A percentile compares a stretch with the other conserved stretches of the same genome.
Conservation (phyloP, 30 jellyfish, hydroid and myxozoan species). For the Haliclystus octoradiatus region DNA sequence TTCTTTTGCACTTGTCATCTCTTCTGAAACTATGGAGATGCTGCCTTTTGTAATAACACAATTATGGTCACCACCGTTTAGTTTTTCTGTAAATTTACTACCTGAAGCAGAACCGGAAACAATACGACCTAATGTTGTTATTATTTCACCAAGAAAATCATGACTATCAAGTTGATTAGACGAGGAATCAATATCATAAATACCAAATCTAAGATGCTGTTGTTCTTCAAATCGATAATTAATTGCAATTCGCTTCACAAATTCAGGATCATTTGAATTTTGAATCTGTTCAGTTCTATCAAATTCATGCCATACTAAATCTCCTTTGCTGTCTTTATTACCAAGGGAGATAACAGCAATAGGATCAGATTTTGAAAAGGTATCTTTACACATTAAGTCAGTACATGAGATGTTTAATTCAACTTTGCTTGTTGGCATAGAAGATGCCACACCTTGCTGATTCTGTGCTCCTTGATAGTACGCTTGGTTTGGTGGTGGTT, state of each 20-base stretch:
- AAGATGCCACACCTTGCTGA: too few species aligned
- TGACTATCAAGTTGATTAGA: constrained; percentile 30
- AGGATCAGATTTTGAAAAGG: constrained; percentile 90
- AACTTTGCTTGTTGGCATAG: too few species aligned
- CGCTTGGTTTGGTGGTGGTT: too few species aligned
- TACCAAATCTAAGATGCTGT: constrained; percentile 68
- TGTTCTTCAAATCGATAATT: constrained; percentile 71
- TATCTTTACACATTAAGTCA: constrained; percentile 38
- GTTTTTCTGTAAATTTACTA: too few species aligned
- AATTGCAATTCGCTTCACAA: constrained; percentile 30
- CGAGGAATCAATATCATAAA: constrained; percentile 79
- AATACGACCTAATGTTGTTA: constrained; percentile 66
- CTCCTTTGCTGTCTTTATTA: constrained; percentile 7
- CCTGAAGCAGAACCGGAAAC: too few species aligned
- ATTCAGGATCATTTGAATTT: constrained; percentile 58
- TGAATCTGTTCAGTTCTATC: constrained; percentile 85
- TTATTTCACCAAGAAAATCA: constrained; percentile 74
- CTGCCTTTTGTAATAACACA: too few species aligned
- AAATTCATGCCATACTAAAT: constrained; percentile 42
- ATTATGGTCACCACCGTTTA: too few species aligned
- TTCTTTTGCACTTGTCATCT: constrained; percentile 49
- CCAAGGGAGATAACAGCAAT: constrained; percentile 66
- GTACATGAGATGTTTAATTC: constrained; percentile 64
- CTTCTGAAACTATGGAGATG: constrained; percentile 58
- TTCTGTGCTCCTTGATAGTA: too few species aligned